A percentile compares a stretch with the other conserved stretches of the same genome.
phyloP scores from a whole-genome alignment of 2,888 invertebrate genomes.

The Philopedon plagiatum region DNA sequence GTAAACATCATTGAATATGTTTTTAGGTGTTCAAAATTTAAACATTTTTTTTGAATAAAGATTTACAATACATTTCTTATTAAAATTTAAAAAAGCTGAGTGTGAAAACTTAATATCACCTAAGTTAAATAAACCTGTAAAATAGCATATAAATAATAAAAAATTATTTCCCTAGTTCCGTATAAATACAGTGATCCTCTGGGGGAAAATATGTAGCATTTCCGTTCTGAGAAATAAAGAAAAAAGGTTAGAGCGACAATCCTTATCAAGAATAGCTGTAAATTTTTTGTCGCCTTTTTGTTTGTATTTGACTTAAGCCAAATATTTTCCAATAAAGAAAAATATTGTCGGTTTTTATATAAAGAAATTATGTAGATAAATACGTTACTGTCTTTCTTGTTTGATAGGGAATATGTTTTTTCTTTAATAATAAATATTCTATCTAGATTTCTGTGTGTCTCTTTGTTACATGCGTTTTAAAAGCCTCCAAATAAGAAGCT shows the following conservation, averaged over 20 bases:
- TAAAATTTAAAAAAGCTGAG: too few species aligned
- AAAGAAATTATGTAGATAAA: neutral
- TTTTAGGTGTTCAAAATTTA: too few species aligned
- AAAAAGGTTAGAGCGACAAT: constrained; percentile 11
- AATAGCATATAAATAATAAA: constrained; percentile 1
- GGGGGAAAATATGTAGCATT: neutral
- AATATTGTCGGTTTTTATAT: neutral
- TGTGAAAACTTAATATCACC: too few species aligned
- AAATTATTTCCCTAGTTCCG: neutral
- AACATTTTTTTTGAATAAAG: neutral
- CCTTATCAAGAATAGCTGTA: constrained; percentile 19
- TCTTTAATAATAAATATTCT: too few species aligned
- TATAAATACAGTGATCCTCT: constrained; percentile 4
- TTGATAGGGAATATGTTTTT: too few species aligned
- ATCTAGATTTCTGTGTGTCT: too few species aligned
- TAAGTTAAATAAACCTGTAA: too few species aligned
- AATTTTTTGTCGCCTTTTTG: constrained; percentile 23
- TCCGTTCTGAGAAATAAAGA: neutral
- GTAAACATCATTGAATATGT: too few species aligned
- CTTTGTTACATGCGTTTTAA: too few species aligned
- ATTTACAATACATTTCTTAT: neutral
- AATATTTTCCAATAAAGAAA: neutral
- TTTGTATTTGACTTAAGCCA: constrained; percentile 5
- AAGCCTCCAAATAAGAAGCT: too few species aligned
- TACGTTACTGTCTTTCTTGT: too few species aligned